phyloP scores from a whole-genome alignment of 2,888 invertebrate species.

The Callosobruchus maculatus region DNA sequence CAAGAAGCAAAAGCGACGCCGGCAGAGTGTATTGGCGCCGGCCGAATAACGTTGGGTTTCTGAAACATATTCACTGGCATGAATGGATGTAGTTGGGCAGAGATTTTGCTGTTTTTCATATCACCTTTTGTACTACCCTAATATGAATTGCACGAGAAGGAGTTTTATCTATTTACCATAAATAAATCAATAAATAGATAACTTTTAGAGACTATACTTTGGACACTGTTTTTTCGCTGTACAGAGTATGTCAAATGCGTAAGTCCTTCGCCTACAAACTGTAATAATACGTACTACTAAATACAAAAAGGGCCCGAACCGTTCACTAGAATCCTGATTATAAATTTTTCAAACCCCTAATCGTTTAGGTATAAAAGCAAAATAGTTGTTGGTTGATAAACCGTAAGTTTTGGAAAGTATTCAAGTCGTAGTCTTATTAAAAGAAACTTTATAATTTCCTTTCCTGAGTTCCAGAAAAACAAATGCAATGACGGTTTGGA shows the following conservation, averaged over 20 bases:
- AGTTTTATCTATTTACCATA: too few relatives aligned
- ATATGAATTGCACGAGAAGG: too few relatives aligned
- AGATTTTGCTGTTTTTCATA: too few relatives aligned
- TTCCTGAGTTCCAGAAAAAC: constrained; percentile 4
- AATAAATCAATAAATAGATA: too few relatives aligned
- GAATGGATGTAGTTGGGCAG: too few relatives aligned
- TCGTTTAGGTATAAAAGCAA: constrained; percentile 30
- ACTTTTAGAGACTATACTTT: too few relatives aligned
- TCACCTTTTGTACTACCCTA: too few relatives aligned
- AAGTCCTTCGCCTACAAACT: constrained; percentile 6
- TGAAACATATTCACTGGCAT: too few relatives aligned
- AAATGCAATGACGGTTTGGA: constrained; percentile 26
- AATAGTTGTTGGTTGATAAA: constrained; percentile 38
- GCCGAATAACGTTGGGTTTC: too few relatives aligned
- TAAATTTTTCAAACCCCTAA: constrained; percentile 17
- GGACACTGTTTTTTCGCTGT: too few relatives aligned
- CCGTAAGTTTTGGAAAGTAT: constrained; percentile 32
- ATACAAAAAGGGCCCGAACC: not conserved
- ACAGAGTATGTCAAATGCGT: not conserved
- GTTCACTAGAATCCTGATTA: not conserved
- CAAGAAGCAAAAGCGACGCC: too few relatives aligned
- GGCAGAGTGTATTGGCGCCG: too few relatives aligned
- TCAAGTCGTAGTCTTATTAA: constrained; percentile 25
- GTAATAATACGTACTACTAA: constrained; percentile 25
- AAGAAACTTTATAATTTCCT: constrained; percentile 6